Base-by-base conservation (phyloP, 2,797 vertebrate genomes). In the Lithobates pipiens region DNA sequence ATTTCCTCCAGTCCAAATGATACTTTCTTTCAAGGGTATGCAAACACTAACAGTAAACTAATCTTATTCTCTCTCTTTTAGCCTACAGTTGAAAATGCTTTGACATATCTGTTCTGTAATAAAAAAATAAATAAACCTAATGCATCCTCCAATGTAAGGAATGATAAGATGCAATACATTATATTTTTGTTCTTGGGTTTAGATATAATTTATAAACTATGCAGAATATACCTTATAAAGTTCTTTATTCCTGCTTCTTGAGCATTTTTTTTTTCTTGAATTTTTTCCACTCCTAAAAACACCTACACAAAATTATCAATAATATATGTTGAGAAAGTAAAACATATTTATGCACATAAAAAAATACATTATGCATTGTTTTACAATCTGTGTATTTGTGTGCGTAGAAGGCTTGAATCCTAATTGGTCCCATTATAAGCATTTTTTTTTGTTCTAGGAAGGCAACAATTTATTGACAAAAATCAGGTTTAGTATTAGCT, bases 301-400 rank as follows among this genome's bases (percentile, higher is more conserved):
- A 74, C 85, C 85, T 79, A 86, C 85, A 79, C 76, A 86, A 32
- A 74, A 57, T 18, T 83, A 86, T 83, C 54, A 83, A 79, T 83
- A 83, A 86, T 83, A 61, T 83, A 86, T 83, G 46, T 54, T 46
- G 75, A 78, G 61, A 10, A 83, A 78, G 44, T 70, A 61, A 69
- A 29, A 25, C 7, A 69, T 75, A 86, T 78, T 83, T 83, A 72
- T 74, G 76, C 71, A 69, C 72, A 77, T 72, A 74, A 71, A 70
- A 77, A 86, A 78, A 83, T 79, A 61, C 80, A 83, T 86, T 83
- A 83, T 86, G 80, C 61, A 83, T 86, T 86, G 76, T 86, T 83
- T 86, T 83, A 46, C 80, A 69, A 42, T 63, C 61, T 57, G 70
- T 72, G 65, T 61, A 39, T 70, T 74, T 83, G 39, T 34, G 42